Evolutionary conservation across 2,888 invertebrate species (phyloP).

Genomic region (Oscheius myriophilus): DNA sequence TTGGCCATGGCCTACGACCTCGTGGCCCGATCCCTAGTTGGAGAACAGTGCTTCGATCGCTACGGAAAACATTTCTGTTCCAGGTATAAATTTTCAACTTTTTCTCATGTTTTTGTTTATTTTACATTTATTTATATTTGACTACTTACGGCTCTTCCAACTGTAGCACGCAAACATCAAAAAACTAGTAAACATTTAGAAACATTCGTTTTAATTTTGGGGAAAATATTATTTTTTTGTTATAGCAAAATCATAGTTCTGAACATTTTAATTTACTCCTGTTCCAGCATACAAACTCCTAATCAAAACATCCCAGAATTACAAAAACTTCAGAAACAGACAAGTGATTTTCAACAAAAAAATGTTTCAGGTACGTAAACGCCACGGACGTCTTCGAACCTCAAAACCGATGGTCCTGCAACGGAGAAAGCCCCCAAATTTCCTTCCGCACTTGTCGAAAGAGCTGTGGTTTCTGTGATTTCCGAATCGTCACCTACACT

Average conservation of each 20-base stretch:
- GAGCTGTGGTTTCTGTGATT: constrained; percentile 62
- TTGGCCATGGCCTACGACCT: constrained; percentile 58
- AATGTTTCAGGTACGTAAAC: constrained; percentile 50
- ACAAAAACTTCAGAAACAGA: too few relatives aligned
- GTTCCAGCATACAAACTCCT: too few relatives aligned
- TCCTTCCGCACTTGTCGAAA: constrained; percentile 60
- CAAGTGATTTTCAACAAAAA: background rate
- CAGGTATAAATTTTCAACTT: constrained; percentile 31
- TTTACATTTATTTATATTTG: too few relatives aligned
- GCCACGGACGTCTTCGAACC: constrained; percentile 60
- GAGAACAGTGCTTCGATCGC: constrained; percentile 60
- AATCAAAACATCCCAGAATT: too few relatives aligned
- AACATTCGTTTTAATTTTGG: too few relatives aligned
- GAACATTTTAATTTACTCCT: too few relatives aligned
- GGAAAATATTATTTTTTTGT: too few relatives aligned
- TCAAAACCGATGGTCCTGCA: constrained; percentile 56
- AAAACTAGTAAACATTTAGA: too few relatives aligned
- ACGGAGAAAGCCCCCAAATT: constrained; percentile 60
- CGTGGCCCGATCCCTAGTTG: constrained; percentile 57
- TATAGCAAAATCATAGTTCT: too few relatives aligned
- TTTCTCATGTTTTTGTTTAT: too few relatives aligned
- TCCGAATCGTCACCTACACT: constrained; percentile 56
- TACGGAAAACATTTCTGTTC: constrained; percentile 57
- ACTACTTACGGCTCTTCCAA: too few relatives aligned
- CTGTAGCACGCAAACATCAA: too few relatives aligned